Conservation (phyloP, 2,888 invertebrate species). For the Drosophila setosimentum region DNA sequence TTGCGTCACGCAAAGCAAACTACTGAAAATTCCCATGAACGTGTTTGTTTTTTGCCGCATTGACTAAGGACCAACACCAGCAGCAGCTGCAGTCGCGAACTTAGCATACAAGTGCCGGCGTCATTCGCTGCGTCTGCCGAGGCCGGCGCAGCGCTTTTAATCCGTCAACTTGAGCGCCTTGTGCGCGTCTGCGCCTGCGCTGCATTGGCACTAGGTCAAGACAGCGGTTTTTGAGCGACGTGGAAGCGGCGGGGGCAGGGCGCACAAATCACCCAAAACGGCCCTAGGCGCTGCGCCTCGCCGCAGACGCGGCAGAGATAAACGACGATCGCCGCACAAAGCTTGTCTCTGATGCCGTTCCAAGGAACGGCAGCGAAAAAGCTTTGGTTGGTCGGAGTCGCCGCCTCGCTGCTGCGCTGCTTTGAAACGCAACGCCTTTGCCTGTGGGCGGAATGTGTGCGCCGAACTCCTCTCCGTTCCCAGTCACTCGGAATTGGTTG, state of each 20-base stretch:
- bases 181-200: conserved; percentile 26
- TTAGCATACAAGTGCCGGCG: conserved; percentile 12
- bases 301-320: conserved; percentile 9
- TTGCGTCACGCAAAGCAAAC: conserved; percentile 51
- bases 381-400: not conserved
- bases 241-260: conserved; percentile 4
- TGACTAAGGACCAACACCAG: conserved; percentile 55
- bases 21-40: conserved; percentile 21
- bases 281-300: conserved; percentile 17
- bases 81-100: conserved; percentile 23
- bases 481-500: conserved; percentile 17
- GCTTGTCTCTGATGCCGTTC: conserved; percentile 7
- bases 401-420: conserved; percentile 6
- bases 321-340: conserved; percentile 6
- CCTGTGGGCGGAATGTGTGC: conserved; percentile 51
- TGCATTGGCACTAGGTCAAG: conserved; percentile 58
- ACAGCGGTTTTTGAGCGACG: conserved; percentile 57
- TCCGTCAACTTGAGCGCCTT: conserved; percentile 9
- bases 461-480: conserved; percentile 5
- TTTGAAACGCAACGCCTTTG: conserved; percentile 9
- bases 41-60: conserved; percentile 65
- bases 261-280: conserved; percentile 49
- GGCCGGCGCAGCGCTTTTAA: conserved; percentile 7
- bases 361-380: conserved; percentile 18
- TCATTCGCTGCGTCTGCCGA: conserved; percentile 15